These are phyloP conservation scores for Garra rufa DNA, from an alignment of 2,113 vertebrate species.

Conservation along the genomic window DNA sequence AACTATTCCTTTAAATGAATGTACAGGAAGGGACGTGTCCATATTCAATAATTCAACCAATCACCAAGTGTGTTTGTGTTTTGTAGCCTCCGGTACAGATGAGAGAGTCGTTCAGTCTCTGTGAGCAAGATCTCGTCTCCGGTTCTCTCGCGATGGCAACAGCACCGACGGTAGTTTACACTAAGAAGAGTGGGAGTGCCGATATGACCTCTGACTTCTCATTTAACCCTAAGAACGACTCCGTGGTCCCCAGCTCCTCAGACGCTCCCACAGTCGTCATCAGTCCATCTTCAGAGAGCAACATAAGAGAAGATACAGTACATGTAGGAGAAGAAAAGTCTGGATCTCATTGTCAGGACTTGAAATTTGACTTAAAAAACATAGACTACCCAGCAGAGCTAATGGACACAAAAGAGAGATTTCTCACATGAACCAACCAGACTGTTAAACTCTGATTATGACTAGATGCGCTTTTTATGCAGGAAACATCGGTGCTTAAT, in stretches of 20 bases:
- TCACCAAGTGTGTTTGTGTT: constrained; percentile 5
- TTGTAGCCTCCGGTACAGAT: constrained; percentile 52
- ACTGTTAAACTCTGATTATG: not conserved
- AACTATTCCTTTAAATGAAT: not conserved
- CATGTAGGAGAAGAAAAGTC: constrained; percentile 43
- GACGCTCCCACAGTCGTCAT: constrained; percentile 68
- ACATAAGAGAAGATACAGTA: constrained; percentile 48
- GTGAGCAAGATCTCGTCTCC: constrained; percentile 67
- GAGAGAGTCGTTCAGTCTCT: constrained; percentile 55
- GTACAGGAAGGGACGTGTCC: not conserved
- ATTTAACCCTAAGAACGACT: not conserved
- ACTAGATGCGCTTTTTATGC: not conserved
- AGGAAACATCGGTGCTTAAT: not conserved
- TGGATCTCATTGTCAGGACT: constrained; percentile 12
- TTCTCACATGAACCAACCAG: not conserved
- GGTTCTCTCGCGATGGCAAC: constrained; percentile 66
- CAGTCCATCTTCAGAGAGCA: constrained; percentile 71
- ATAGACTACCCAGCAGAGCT: not conserved
- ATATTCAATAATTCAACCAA: not conserved
- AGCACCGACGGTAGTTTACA: constrained; percentile 62
- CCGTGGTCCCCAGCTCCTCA: constrained; percentile 51
- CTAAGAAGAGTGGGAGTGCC: constrained; percentile 61
- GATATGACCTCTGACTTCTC: constrained; percentile 51
- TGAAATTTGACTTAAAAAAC: not conserved
- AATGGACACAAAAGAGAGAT: not conserved